Evolutionary conservation across 2,888 invertebrate genomes (phyloP), one percentile per base, ranked within the genome.

Genomic region (Monochamus alternatus): DNA sequence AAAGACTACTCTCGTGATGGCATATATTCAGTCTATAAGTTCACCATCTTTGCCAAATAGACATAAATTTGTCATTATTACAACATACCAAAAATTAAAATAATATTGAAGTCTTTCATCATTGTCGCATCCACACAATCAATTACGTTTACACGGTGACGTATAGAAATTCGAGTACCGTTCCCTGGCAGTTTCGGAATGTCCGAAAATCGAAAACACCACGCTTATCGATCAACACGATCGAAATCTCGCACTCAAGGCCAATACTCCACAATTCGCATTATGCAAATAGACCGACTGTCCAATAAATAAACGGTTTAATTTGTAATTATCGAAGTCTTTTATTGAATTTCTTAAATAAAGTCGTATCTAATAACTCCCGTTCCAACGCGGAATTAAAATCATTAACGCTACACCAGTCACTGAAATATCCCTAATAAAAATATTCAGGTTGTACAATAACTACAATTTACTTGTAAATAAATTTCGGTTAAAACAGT

Each of bases 401-500:
- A 47, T 43, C 43, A 69, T 69, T 69, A 69, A 60, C 60, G 9
- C 31, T 60, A 4, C 14, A n/a, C 60, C 47, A 60, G 47, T 60
- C 69, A 44, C 69, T 10, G 55, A 47, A 60, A 44, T 22, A 22
- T 47, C 44, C 59, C 7, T 69, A 69, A 60, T 59, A 68, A 52
- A 60, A 69, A 69, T 47, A 65, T 69, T 69, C 60, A 69, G 69
- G 47, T 2, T 44, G 60, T 47, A 55, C 81, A 84, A 81, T 79
- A 80, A 82, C 81, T 76, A 69, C 76, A 81, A 81, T 83, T 83
- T 83, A 84, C 82, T 81, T 80, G 78, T 80, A 78, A 78, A 84
- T 84, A 83, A 84, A 84, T 84, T 81, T 78, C 78, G 52, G 78
- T 79, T 82, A 78, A 84, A 84, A 81, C 83, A 84, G 79, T 83